Evolutionary conservation across 2,888 invertebrate species (phyloP).

Genomic region (Orthosia gothica): DNA sequence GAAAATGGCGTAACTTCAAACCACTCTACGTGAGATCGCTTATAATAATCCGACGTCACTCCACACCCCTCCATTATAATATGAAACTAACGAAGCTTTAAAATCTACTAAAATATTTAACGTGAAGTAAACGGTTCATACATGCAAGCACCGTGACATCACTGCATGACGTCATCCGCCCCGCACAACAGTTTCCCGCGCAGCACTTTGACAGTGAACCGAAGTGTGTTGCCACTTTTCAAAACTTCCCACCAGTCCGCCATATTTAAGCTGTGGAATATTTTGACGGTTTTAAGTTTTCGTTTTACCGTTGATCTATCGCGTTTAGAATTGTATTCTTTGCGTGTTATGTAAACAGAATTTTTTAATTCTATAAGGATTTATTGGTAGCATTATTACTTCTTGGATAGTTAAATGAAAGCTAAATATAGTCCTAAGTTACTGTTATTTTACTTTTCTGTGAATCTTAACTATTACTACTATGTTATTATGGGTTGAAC

Average conservation of each 20-base stretch:
- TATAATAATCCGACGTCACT: conserved; percentile 20
- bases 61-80: conserved; percentile 34
- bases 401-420: too few species aligned
- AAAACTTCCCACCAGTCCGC: conserved; percentile 58
- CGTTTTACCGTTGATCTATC: conserved; percentile 21
- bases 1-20: conserved; percentile 4
- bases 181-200: conserved; percentile 59
- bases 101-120: conserved; percentile 58
- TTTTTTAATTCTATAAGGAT: too few species aligned
- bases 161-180: conserved; percentile 50
- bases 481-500: too few species aligned
- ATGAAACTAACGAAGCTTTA: conserved; percentile 52
- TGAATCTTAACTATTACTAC: too few species aligned
- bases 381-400: too few species aligned
- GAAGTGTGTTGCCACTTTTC: conserved; percentile 73
- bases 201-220: conserved; percentile 70
- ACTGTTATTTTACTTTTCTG: too few species aligned
- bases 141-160: conserved; percentile 26
- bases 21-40: conserved; percentile 7
- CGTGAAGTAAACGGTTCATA: conserved; percentile 19
- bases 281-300: conserved; percentile 28
- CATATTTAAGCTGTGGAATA: conserved; percentile 61
- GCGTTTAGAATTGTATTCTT: background rate
- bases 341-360: background rate
- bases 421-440: too few species aligned